Evolutionary conservation across 2,797 vertebrate genomes (phyloP).

Genomic region (Trachurus trachurus): DNA sequence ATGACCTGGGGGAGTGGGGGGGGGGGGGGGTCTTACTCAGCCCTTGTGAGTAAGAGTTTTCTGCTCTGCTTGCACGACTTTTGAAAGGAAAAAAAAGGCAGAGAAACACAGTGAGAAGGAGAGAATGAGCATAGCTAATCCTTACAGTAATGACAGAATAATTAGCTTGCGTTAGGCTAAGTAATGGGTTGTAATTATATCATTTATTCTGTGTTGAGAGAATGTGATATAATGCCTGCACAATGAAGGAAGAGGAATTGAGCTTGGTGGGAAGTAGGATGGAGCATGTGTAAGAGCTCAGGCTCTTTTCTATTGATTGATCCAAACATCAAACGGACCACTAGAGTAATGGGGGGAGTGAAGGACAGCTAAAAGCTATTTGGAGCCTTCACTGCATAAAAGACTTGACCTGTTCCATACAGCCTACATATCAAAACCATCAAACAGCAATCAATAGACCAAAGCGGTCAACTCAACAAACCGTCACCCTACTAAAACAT

Average conservation of each 20-base stretch:
- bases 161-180: conserved; percentile 83
- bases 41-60: conserved; percentile 76
- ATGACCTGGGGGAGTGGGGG: conserved; percentile 68
- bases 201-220: conserved; percentile 80
- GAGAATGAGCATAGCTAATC: conserved; percentile 83
- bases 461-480: conserved; percentile 87
- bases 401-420: conserved; percentile 86
- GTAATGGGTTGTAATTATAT: conserved; percentile 85
- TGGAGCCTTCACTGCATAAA: conserved; percentile 85
- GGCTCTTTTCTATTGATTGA: conserved; percentile 84
- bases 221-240: conserved; percentile 78
- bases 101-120: conserved; percentile 65
- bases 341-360: conserved; percentile 82
- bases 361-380: conserved; percentile 88
- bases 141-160: conserved; percentile 84
- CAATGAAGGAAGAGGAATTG: conserved; percentile 79
- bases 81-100: conserved; percentile 55
- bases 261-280: conserved; percentile 81
- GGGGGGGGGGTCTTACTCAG: conserved; percentile 77
- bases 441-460: conserved; percentile 87
- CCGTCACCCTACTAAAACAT: conserved; percentile 85
- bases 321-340: conserved; percentile 86
- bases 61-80: conserved; percentile 72
- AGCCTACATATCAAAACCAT: conserved; percentile 87
- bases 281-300: conserved; percentile 81